Evolutionary conservation across 2,888 invertebrate species (phyloP), one percentile per base, ranked within the genome.

Genomic region (Andrena chrysosceles): DNA sequence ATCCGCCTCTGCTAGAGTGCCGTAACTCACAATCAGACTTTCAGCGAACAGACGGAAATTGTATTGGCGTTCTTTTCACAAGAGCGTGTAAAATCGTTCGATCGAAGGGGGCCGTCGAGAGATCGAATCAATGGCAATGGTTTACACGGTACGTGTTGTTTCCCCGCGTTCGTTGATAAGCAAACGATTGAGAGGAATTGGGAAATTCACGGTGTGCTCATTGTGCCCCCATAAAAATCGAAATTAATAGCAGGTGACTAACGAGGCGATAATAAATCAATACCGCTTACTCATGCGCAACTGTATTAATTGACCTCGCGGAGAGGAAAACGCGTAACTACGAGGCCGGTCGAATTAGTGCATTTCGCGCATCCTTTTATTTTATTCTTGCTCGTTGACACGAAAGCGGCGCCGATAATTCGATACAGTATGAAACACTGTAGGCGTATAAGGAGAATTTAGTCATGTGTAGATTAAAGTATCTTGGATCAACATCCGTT

Each of bases 301-400:
- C n/a, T 42, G 10, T 72, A 54, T 64, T 66, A 78, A 63, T 78
- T 62, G 68, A 78, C 31, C 16, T 54, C 10, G 67, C 13, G 1
- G 20, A 13, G 29, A 52, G 60, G n/a, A 10, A 49, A 33, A 4
- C n/a, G 52, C 35, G 48, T 52, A 64, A 63, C 62, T 60, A 62
- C 31, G 49, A 49, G 29, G 16, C 20, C 42, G n/a, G 20, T 35
- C 29, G 10, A 72, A 26, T 64, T 54, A 64, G 54, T 56, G 26
- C 23, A 54, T 48, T 60, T 60, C n/a, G 33, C 13, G 31, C 3
- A 31, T 1, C 16, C 20, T 31, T 60, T 59, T 59, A 16, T 29
- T 29, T 6, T 60, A 31, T 26, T 56, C 23, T 26, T 23, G 10
- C 23, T 23, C 23, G 23, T 26, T 13, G 56, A 8, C 16, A 42